Conservation (phyloP, 2,797 vertebrate genomes). For the Hypotaenidia okinawae region DNA sequence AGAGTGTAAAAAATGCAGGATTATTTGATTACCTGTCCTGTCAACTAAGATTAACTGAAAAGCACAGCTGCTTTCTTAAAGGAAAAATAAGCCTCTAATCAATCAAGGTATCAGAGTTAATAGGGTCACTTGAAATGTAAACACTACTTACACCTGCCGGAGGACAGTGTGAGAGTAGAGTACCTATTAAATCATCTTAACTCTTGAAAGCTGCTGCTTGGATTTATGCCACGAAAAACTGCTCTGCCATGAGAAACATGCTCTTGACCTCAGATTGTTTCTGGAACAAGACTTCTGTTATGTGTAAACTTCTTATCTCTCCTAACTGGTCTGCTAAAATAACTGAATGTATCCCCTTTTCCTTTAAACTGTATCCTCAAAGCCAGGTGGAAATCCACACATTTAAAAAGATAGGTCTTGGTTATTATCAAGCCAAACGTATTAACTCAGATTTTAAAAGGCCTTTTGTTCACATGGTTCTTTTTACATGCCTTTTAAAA, state of each 20-base stretch:
- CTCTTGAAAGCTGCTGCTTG: constrained; percentile 5
- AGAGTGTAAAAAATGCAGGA: not conserved
- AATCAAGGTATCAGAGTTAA: not conserved
- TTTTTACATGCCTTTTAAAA: not conserved
- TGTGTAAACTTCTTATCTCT: not conserved
- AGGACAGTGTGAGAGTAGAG: not conserved
- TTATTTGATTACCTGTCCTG: not conserved
- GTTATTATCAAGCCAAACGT: not conserved
- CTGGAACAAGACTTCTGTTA: not conserved
- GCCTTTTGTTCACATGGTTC: not conserved
- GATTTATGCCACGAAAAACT: constrained; percentile 16
- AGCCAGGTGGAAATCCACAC: not conserved
- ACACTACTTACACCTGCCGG: constrained; percentile 20
- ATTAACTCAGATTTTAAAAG: not conserved
- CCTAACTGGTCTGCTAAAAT: not conserved
- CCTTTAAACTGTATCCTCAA: not conserved
- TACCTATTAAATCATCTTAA: constrained; percentile 12
- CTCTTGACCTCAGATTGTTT: not conserved
- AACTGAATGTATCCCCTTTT: not conserved
- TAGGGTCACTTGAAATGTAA: not conserved
- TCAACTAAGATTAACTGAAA: not conserved
- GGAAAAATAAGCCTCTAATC: not conserved
- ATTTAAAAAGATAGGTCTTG: not conserved
- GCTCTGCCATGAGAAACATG: not conserved
- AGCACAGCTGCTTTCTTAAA: not conserved